Evolutionary conservation across 2,888 invertebrate species (phyloP).

Genomic region (Diadegma fenestrale): DNA sequence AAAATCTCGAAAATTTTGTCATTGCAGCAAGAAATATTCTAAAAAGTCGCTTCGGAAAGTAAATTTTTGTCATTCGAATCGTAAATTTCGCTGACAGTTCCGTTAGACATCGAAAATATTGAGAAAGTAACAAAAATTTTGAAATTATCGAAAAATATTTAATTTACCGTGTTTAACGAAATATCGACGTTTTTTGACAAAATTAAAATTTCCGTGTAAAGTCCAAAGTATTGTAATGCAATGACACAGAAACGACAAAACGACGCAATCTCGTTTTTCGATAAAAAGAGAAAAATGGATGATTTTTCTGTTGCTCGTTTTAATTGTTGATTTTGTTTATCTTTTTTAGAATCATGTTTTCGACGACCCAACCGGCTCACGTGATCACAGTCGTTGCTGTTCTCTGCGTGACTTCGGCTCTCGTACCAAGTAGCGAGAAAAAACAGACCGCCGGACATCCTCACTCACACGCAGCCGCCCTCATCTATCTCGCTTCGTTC

Average conservation of each 20-base stretch:
- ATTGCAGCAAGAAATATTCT: too few relatives aligned
- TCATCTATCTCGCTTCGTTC: constrained; percentile 92
- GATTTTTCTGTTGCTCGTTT: constrained; percentile 48
- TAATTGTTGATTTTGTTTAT: constrained; percentile 72
- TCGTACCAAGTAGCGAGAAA: constrained; percentile 77
- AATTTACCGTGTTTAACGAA: too few relatives aligned
- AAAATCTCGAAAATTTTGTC: too few relatives aligned
- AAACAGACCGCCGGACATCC: constrained; percentile 77
- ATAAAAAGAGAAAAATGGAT: background rate
- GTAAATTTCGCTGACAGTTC: too few relatives aligned
- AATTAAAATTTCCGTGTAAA: too few relatives aligned
- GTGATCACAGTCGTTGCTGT: constrained; percentile 89
- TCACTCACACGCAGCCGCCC: constrained; percentile 83
- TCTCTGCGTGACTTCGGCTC: constrained; percentile 84
- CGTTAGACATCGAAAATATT: too few relatives aligned
- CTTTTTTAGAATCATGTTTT: constrained; percentile 89
- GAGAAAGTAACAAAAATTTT: too few relatives aligned
- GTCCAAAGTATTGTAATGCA: background rate
- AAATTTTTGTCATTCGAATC: too few relatives aligned
- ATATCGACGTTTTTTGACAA: too few relatives aligned
- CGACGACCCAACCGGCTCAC: constrained; percentile 92
- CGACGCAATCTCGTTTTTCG: background rate
- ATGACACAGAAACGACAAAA: background rate
- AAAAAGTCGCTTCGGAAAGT: too few relatives aligned
- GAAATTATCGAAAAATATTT: too few relatives aligned